Evolutionary conservation across 2,797 vertebrate species (phyloP).

Genomic region (Zenarchopterus dispar): DNA sequence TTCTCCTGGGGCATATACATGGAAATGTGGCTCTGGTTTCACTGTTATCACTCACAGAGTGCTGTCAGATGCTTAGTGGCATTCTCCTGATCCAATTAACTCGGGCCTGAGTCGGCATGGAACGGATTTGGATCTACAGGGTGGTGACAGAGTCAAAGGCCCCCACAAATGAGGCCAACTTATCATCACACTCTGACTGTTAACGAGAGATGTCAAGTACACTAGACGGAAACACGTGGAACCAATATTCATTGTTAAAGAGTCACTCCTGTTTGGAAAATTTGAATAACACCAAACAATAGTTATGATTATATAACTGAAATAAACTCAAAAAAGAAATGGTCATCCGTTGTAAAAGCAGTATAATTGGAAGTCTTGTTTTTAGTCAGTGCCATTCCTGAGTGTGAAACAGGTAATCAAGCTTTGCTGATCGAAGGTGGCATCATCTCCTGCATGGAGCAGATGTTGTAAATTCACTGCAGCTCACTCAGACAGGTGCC

Average conservation of each 20-base stretch:
- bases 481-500: constrained; percentile 76
- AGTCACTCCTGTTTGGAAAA: neutral
- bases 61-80: constrained; percentile 75
- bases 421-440: constrained; percentile 52
- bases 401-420: constrained; percentile 68
- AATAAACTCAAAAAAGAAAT: constrained; percentile 22
- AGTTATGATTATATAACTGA: constrained; percentile 3
- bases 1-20: constrained; percentile 63
- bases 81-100: constrained; percentile 78
- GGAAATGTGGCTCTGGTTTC: constrained; percentile 61
- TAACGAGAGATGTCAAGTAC: constrained; percentile 39
- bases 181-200: constrained; percentile 27
- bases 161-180: constrained; percentile 38
- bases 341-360: constrained; percentile 20
- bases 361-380: constrained; percentile 23
- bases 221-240: neutral
- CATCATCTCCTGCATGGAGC: constrained; percentile 68
- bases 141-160: constrained; percentile 62
- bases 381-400: constrained; percentile 24
- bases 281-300: neutral
- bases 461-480: constrained; percentile 82
- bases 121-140: constrained; percentile 51
- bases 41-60: constrained; percentile 74
- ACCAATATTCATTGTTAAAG: neutral
- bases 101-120: constrained; percentile 72